Conservation (phyloP, 1,140 invertebrate genomes). For the Zaprionus tsacasi region DNA sequence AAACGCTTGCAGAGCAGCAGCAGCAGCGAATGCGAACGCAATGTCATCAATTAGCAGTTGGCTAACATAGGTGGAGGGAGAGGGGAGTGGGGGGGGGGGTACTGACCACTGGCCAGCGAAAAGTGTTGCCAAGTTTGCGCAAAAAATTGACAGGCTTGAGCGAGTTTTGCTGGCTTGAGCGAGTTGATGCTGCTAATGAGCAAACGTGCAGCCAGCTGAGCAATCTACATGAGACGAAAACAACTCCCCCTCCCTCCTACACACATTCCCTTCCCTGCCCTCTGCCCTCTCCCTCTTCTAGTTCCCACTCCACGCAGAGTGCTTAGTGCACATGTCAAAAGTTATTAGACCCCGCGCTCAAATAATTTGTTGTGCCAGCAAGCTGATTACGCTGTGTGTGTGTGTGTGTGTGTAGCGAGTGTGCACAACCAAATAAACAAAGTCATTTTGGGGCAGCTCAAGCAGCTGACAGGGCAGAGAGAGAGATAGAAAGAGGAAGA, state of each 20-base stretch:
- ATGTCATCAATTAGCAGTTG: constrained; percentile 74
- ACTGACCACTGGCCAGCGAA: neutral
- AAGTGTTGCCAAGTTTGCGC: constrained; percentile 61
- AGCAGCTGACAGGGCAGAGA: neutral
- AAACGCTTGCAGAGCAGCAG: constrained; percentile 59
- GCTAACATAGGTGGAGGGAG: constrained; percentile 31
- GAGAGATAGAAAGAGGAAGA: neutral
- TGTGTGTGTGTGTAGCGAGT: neutral
- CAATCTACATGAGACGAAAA: constrained; percentile 39
- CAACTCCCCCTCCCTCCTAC: constrained; percentile 2
- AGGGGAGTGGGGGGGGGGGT: neutral
- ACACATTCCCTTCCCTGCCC: neutral
- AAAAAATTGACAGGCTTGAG: constrained; percentile 65
- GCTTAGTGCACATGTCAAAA: constrained; percentile 74
- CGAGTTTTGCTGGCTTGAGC: constrained; percentile 31
- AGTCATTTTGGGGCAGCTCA: constrained; percentile 65
- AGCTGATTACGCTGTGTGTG: constrained; percentile 63
- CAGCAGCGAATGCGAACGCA: constrained; percentile 17
- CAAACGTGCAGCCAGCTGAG: constrained; percentile 42
- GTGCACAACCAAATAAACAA: constrained; percentile 72
- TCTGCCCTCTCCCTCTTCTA: neutral
- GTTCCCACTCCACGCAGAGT: neutral
- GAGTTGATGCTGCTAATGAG: constrained; percentile 56
- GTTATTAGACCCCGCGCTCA: constrained; percentile 67
- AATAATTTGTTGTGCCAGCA: constrained; percentile 69